Conservation (phyloP, 2,797 vertebrate species). For the Oryzias dopingdopingensis region DNA sequence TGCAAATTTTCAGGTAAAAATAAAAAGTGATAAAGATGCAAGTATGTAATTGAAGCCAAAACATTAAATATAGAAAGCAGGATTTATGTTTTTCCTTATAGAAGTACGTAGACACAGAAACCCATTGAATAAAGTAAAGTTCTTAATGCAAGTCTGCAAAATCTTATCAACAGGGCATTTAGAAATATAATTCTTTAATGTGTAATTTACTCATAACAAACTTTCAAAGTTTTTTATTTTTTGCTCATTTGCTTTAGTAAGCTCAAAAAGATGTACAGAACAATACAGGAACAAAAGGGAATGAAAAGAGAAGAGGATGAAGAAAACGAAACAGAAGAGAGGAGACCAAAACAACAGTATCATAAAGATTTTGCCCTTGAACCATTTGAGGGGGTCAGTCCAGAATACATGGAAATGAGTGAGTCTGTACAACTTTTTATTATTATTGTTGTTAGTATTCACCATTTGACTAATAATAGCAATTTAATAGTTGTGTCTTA, state of each 20-base stretch:
- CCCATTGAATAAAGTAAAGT: too few relatives aligned
- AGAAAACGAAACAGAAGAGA: constrained; percentile 53
- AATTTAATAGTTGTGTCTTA: constrained; percentile 20
- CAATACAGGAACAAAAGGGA: constrained; percentile 80
- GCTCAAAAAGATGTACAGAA: constrained; percentile 85
- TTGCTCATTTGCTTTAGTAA: constrained; percentile 59
- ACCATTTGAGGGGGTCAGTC: constrained; percentile 89
- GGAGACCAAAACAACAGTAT: constrained; percentile 85
- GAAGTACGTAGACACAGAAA: too few relatives aligned
- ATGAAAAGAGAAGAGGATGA: constrained; percentile 70
- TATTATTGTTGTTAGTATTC: background rate
- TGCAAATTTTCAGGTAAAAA: background rate
- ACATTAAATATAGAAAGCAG: too few relatives aligned
- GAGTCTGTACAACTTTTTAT: constrained; percentile 49
- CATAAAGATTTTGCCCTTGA: constrained; percentile 88
- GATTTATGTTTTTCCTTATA: too few relatives aligned
- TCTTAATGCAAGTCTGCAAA: too few relatives aligned
- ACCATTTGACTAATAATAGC: background rate
- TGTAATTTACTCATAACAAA: too few relatives aligned
- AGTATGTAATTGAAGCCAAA: too few relatives aligned
- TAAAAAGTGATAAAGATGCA: background rate
- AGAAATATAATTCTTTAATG: too few relatives aligned
- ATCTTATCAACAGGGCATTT: too few relatives aligned
- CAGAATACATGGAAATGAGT: constrained; percentile 99
- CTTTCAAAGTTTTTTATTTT: background rate